phyloP scores from a whole-genome alignment of 1,140 invertebrate species.

The Rhopalosiphum padi region DNA sequence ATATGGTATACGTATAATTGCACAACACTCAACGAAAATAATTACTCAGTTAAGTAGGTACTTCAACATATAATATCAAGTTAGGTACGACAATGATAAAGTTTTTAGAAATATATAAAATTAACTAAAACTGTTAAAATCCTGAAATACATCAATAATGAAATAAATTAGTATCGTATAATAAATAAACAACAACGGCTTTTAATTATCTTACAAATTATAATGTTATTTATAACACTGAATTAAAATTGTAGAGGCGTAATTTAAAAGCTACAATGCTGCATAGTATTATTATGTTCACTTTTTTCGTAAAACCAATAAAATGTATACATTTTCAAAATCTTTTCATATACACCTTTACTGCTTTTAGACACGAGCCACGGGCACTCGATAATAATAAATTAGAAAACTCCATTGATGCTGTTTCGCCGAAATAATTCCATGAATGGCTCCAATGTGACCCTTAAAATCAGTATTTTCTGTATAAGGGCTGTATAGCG shows the following conservation, averaged over 20 bases:
- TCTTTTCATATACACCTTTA: neutral
- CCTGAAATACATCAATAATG: neutral
- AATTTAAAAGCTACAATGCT: neutral
- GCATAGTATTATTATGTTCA: neutral
- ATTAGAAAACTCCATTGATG: slow-evolving; percentile 5
- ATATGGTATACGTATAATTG: too few relatives aligned
- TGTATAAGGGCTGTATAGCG: neutral
- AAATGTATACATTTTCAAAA: neutral
- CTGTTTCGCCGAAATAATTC: neutral
- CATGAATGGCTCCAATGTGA: neutral
- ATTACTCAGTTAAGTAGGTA: too few relatives aligned
- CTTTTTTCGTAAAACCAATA: neutral
- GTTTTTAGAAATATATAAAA: neutral
- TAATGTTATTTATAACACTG: neutral
- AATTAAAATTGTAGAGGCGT: neutral
- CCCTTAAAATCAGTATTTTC: neutral
- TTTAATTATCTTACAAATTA: neutral
- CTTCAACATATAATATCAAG: too few relatives aligned
- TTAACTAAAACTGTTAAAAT: neutral
- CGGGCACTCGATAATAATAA: neutral
- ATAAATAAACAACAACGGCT: neutral
- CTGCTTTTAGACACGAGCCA: neutral
- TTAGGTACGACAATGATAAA: neutral
- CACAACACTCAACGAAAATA: too few relatives aligned
- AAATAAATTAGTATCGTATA: neutral